These are phyloP conservation scores for Drosophila gaucha DNA, from an alignment of 2,888 invertebrate genomes.

Conservation along the genomic window DNA sequence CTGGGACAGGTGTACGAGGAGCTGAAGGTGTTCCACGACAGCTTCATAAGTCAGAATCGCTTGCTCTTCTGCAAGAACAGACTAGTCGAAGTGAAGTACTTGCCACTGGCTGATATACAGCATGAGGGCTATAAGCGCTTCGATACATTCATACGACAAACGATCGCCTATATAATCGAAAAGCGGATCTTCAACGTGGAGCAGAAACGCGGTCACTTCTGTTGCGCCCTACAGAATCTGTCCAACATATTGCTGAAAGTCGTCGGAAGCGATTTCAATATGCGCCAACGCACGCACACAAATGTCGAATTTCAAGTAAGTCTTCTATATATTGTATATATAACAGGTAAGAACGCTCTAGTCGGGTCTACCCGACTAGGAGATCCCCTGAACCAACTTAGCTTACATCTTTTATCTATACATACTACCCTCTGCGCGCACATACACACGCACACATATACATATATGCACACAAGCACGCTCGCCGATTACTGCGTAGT, in stretches of 20 bases:
- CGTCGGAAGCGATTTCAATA: conserved; percentile 73
- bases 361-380: too few relatives aligned
- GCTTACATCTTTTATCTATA: too few relatives aligned
- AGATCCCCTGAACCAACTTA: too few relatives aligned
- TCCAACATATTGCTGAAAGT: conserved; percentile 69
- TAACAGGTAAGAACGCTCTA: too few relatives aligned
- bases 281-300: conserved; percentile 52
- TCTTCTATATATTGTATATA: neutral
- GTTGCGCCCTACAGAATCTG: conserved; percentile 67
- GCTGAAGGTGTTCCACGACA: conserved; percentile 47
- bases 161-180: conserved; percentile 47
- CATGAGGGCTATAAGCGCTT: conserved; percentile 40
- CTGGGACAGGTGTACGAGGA: conserved; percentile 53
- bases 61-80: conserved; percentile 40
- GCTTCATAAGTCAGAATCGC: conserved; percentile 55
- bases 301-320: conserved; percentile 65
- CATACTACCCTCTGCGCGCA: too few relatives aligned
- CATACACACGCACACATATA: too few relatives aligned
- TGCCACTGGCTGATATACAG: conserved; percentile 19
- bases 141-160: conserved; percentile 45
- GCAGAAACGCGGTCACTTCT: conserved; percentile 63
- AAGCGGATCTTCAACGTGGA: conserved; percentile 40
- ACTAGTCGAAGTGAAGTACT: fast-evolving
- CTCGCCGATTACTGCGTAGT: too few relatives aligned
- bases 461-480: too few relatives aligned